Conservation (phyloP, 2,797 vertebrate genomes). For the Bovichtus diacanthus region DNA sequence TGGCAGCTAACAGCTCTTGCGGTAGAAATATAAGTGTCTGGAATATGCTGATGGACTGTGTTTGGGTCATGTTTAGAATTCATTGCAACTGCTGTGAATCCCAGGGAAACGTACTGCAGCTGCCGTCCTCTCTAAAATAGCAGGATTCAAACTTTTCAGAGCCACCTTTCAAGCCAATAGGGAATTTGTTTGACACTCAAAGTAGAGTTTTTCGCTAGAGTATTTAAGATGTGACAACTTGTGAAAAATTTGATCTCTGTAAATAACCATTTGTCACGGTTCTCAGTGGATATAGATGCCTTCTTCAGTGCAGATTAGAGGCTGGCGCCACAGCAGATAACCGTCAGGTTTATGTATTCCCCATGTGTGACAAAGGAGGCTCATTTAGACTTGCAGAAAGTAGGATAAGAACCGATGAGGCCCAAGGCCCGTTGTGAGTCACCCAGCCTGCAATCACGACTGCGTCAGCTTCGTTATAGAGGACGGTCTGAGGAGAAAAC, state of each 20-base stretch:
- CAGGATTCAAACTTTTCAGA: not conserved
- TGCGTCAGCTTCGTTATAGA: conserved; percentile 20
- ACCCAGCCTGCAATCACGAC: conserved; percentile 5
- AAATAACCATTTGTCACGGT: conserved; percentile 5
- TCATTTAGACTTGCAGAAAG: conserved; percentile 25
- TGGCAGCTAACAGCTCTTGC: too few relatives aligned
- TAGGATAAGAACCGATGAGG: conserved; percentile 44
- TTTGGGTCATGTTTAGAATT: not conserved
- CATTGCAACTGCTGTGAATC: not conserved
- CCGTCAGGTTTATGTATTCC: conserved; percentile 13
- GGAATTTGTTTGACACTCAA: not conserved
- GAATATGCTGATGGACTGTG: not conserved
- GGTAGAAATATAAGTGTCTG: not conserved
- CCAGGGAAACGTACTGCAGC: fast-evolving
- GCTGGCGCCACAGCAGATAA: conserved; percentile 26
- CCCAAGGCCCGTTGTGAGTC: conserved; percentile 31
- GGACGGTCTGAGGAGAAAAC: conserved; percentile 23
- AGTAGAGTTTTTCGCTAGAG: not conserved
- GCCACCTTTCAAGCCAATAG: not conserved
- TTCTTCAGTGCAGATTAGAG: not conserved
- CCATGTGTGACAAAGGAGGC: conserved; percentile 26
- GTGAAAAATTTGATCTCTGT: not conserved
- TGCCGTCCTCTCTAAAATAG: not conserved
- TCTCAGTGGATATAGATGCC: not conserved
- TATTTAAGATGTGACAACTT: not conserved